Evolutionary conservation across 2,888 invertebrate species (phyloP).

Genomic region (Clusia tigrina): DNA sequence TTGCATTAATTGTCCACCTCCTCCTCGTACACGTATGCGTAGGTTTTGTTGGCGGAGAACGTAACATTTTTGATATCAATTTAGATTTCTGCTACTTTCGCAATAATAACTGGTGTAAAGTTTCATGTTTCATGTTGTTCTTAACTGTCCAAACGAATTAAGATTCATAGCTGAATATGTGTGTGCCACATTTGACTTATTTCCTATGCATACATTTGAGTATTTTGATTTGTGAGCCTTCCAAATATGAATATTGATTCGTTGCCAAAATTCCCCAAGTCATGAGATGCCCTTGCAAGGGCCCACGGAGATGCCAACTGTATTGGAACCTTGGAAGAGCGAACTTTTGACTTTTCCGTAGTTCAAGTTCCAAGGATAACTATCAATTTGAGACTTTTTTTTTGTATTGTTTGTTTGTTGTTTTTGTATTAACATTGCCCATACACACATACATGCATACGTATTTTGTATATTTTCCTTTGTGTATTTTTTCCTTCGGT

Average conservation of each 20-base stretch:
- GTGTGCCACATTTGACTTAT: not conserved
- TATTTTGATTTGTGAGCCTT: not conserved
- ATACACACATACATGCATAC: too few relatives aligned
- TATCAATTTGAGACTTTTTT: not conserved
- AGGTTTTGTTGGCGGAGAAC: not conserved
- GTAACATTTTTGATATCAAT: not conserved
- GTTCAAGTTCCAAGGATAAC: constrained; percentile 14
- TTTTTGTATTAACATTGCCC: constrained; percentile 1
- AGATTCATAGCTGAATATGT: constrained; percentile 10
- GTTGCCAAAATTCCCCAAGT: too few relatives aligned
- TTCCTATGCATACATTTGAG: not conserved
- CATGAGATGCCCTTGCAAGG: not conserved
- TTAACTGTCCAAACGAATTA: constrained; percentile 14
- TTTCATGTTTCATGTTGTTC: not conserved
- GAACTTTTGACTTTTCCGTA: constrained; percentile 7
- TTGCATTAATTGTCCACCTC: not conserved
- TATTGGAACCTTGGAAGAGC: not conserved
- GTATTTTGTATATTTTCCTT: constrained; percentile 17
- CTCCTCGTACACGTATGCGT: not conserved
- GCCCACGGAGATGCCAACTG: not conserved
- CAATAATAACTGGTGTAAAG: not conserved
- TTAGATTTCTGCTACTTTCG: too few relatives aligned
- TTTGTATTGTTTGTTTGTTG: too few relatives aligned
- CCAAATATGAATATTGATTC: constrained; percentile 20
- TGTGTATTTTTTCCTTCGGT: constrained; percentile 1